Evolutionary conservation across 35 echinoderm and acorn worm species (phyloP).

Genomic region (Holothuria glaberrima): DNA sequence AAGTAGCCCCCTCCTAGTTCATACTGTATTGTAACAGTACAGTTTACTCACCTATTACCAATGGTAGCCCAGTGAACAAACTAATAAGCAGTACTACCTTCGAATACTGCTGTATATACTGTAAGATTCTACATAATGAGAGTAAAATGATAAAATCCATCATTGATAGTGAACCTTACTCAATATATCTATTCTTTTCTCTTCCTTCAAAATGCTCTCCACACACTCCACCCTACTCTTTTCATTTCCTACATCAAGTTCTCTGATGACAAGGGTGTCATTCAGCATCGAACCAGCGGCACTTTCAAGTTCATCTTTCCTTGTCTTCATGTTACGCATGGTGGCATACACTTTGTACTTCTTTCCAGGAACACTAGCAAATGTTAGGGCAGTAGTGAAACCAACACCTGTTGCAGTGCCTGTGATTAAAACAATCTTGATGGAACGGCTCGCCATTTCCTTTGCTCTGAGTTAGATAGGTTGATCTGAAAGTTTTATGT

Average conservation of each 20-base stretch:
- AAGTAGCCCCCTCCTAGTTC: too few relatives aligned
- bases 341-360: conserved; percentile 38
- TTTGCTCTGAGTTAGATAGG: too few relatives aligned
- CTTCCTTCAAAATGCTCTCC: conserved; percentile 20
- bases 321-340: conserved; percentile 39
- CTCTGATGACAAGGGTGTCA: conserved; percentile 37
- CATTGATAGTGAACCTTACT: not conserved
- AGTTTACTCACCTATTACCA: too few relatives aligned
- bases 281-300: conserved; percentile 4
- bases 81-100: too few relatives aligned
- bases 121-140: too few relatives aligned
- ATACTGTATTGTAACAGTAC: too few relatives aligned
- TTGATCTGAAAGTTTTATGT: too few relatives aligned
- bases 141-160: too few relatives aligned
- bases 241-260: conserved; percentile 33
- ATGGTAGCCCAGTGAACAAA: too few relatives aligned
- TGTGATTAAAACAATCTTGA: conserved; percentile 20
- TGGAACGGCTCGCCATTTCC: not conserved
- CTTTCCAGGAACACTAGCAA: not conserved
- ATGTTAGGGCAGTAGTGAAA: not conserved
- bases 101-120: too few relatives aligned
- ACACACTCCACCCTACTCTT: not conserved
- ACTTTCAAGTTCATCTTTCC: conserved; percentile 26
- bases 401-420: conserved; percentile 27
- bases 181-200: conserved; percentile 23